A percentile compares a stretch with the other conserved stretches of the same genome.
Evolutionary conservation across 2,113 vertebrate genomes (phyloP).

Genomic region (Heloderma charlesbogerti): DNA sequence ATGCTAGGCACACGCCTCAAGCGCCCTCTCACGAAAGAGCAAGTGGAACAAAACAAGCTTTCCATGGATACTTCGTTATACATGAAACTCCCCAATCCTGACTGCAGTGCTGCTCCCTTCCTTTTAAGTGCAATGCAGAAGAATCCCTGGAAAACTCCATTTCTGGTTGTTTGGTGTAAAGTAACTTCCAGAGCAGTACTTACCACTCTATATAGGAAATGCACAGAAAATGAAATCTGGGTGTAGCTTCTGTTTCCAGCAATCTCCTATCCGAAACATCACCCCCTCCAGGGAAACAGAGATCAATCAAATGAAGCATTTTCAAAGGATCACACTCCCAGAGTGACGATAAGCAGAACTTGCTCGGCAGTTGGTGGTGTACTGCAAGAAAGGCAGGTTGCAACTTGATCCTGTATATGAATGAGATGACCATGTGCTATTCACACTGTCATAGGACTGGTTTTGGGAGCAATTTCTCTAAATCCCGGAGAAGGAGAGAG

Average conservation of each 20-base stretch:
- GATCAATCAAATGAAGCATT: slow-evolving; percentile 64
- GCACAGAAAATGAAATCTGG: neutral
- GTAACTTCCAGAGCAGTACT: neutral
- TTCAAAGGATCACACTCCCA: slow-evolving; percentile 60
- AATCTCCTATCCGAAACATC: neutral
- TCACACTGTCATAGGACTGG: slow-evolving; percentile 54
- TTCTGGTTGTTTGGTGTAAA: neutral
- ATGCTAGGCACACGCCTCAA: neutral
- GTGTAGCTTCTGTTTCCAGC: neutral
- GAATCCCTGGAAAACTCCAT: neutral
- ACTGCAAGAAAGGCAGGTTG: slow-evolving; percentile 42
- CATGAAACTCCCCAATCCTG: neutral
- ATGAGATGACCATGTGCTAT: slow-evolving; percentile 61
- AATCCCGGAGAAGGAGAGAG: slow-evolving; percentile 38
- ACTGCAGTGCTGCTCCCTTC: neutral
- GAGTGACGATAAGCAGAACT: slow-evolving; percentile 62
- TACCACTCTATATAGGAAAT: neutral
- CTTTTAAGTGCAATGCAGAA: neutral
- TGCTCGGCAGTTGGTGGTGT: slow-evolving; percentile 33
- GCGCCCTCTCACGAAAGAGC: neutral
- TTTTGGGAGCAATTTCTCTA: slow-evolving; percentile 59
- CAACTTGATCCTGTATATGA: slow-evolving; percentile 62
- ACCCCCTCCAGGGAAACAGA: neutral
- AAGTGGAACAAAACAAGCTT: neutral
- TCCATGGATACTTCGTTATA: neutral